Percentiles rank a stretch among this genome's conserved stretches.
Evolutionary conservation across 1,140 invertebrate species (phyloP).

Genomic region (Hycleus phaleratus): DNA sequence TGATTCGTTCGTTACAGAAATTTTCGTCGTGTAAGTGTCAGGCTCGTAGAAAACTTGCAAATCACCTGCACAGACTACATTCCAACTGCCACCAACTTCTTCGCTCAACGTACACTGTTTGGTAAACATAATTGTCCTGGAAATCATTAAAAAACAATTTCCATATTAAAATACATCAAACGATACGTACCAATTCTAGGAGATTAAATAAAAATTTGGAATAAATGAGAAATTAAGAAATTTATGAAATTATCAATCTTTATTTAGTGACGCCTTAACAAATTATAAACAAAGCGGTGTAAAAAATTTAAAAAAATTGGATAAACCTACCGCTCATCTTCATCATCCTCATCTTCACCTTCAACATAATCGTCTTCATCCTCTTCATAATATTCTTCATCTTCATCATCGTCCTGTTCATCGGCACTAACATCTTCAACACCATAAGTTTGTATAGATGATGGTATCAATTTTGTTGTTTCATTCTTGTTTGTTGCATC

Average conservation of each 20-base stretch:
- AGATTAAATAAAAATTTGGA: conserved; percentile 7
- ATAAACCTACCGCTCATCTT: conserved; percentile 29
- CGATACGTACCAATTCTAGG: background rate
- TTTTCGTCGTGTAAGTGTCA: conserved; percentile 30
- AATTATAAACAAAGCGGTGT: background rate
- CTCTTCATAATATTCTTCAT: conserved; percentile 22
- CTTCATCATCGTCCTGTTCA: conserved; percentile 21
- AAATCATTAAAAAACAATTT: conserved; percentile 11
- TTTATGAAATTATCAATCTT: background rate
- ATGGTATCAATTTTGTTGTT: conserved; percentile 8
- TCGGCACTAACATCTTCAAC: conserved; percentile 19
- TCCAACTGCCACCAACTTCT: conserved; percentile 24
- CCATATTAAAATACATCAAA: background rate
- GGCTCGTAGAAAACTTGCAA: conserved; percentile 34
- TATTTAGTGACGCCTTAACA: background rate
- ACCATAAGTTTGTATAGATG: conserved; percentile 22
- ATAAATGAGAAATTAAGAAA: conserved; percentile 2
- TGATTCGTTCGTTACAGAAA: conserved; percentile 24
- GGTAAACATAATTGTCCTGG: conserved; percentile 22
- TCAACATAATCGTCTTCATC: conserved; percentile 27
- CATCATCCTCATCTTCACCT: conserved; percentile 30
- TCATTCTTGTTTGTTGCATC: background rate
- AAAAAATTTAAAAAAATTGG: background rate
- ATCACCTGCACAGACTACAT: conserved; percentile 23
- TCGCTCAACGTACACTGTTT: conserved; percentile 31